Conservation (phyloP, 2,113 vertebrate species). For the Albula goreensis region DNA sequence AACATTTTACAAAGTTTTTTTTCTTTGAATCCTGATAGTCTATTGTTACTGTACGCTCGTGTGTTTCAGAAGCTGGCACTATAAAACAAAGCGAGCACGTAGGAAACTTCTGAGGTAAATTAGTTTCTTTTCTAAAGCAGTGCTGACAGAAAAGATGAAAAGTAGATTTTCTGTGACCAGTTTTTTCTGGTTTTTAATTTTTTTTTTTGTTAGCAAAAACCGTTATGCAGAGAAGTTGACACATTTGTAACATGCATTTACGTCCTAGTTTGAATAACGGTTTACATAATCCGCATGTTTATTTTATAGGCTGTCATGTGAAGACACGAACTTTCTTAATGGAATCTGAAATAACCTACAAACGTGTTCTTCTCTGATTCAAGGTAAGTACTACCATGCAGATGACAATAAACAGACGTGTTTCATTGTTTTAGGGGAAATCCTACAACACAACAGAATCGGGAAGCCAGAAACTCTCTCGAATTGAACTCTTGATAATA, state of each 20-base stretch:
- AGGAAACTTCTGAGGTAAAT: not conserved
- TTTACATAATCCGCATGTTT: not conserved
- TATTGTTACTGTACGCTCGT: not conserved
- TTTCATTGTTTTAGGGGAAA: not conserved
- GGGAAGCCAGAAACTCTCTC: not conserved
- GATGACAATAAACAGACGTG: not conserved
- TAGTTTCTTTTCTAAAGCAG: too few relatives aligned
- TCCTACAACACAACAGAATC: not conserved
- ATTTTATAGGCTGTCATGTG: conserved; percentile 10
- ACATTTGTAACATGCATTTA: not conserved
- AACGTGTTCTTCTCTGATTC: not conserved
- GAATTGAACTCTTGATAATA: not conserved
- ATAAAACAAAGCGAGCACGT: not conserved
- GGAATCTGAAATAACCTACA: not conserved
- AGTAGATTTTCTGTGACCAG: too few relatives aligned
- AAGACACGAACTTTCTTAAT: conserved; percentile 6
- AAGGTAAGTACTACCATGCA: not conserved
- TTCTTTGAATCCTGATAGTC: not conserved
- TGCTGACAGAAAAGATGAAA: too few relatives aligned
- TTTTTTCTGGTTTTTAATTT: too few relatives aligned
- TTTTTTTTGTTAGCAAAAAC: not conserved
- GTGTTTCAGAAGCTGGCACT: not conserved
- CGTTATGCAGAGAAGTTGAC: not conserved
- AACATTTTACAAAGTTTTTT: not conserved
- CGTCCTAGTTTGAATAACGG: not conserved